A percentile compares a stretch with the other conserved stretches of the same genome.
Conservation (phyloP, 2,888 invertebrate species). For the Cheilosia pagana region DNA sequence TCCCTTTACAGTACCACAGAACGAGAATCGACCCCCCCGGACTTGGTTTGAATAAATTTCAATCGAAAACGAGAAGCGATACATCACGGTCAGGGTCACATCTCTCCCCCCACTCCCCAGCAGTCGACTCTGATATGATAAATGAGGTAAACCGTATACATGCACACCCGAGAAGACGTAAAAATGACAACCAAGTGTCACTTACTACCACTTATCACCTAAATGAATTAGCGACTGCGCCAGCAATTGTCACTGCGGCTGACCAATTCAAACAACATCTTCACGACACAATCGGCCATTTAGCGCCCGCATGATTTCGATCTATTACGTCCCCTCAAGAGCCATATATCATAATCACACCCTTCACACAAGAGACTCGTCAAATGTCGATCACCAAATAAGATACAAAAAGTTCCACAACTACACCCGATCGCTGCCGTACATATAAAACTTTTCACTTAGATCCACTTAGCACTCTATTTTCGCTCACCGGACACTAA, state of each 20-base stretch:
- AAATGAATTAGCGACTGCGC: constrained; percentile 9
- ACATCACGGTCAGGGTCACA: too few species aligned
- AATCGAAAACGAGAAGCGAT: too few species aligned
- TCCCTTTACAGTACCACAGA: too few species aligned
- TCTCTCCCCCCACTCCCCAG: too few species aligned
- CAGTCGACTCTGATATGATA: too few species aligned
- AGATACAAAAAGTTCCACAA: constrained; percentile 18
- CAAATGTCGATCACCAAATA: constrained; percentile 13
- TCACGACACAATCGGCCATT: constrained; percentile 12
- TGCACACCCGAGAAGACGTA: too few species aligned
- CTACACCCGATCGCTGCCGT: neutral
- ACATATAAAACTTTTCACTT: constrained; percentile 7
- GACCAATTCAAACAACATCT: constrained; percentile 9
- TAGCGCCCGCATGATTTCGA: constrained; percentile 11
- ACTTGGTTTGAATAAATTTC: too few species aligned
- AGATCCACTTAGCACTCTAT: constrained; percentile 42
- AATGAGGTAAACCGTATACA: too few species aligned
- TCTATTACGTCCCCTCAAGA: constrained; percentile 1
- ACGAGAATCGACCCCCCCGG: too few species aligned
- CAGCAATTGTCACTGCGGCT: neutral
- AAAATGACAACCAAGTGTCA: neutral
- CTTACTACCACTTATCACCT: neutral
- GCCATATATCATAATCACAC: neutral
- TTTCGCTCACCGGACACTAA: constrained; percentile 2
- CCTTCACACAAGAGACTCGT: constrained; percentile 7